Percentiles rank a stretch among this genome's conserved stretches.
Evolutionary conservation across 2,797 vertebrate species (phyloP).

Genomic region (Brotula barbata): DNA sequence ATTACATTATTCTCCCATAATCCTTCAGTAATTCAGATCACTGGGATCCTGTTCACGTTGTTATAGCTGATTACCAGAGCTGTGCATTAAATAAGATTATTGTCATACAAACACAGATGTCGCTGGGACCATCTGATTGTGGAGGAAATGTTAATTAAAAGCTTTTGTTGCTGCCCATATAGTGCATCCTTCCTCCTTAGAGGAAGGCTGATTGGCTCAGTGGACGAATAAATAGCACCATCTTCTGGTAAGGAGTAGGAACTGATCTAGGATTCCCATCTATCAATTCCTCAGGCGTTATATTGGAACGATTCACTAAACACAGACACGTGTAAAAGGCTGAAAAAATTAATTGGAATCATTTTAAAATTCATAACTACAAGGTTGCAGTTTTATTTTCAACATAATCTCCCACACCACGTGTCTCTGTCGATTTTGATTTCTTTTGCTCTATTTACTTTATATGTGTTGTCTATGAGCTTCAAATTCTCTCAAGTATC

Average conservation of each 20-base stretch:
- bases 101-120: not conserved
- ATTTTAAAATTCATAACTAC: too few relatives aligned
- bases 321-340: too few relatives aligned
- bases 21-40: conserved; percentile 23
- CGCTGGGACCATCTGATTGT: not conserved
- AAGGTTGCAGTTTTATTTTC: too few relatives aligned
- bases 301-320: not conserved
- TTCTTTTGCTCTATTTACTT: too few relatives aligned
- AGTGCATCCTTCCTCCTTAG: not conserved
- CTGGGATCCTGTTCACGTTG: conserved; percentile 1
- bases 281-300: not conserved
- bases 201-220: not conserved
- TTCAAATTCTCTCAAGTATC: too few relatives aligned
- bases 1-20: conserved; percentile 24
- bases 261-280: not conserved
- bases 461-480: too few relatives aligned
- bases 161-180: not conserved
- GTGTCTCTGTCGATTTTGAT: too few relatives aligned
- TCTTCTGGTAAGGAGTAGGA: conserved; percentile 33
- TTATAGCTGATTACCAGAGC: conserved; percentile 4
- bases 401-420: too few relatives aligned
- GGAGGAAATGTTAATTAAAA: not conserved
- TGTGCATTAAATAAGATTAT: not conserved
- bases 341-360: too few relatives aligned
- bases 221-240: conserved; percentile 34